phyloP scores from a whole-genome alignment of 2,113 vertebrate species.

The Cottus gobio region DNA sequence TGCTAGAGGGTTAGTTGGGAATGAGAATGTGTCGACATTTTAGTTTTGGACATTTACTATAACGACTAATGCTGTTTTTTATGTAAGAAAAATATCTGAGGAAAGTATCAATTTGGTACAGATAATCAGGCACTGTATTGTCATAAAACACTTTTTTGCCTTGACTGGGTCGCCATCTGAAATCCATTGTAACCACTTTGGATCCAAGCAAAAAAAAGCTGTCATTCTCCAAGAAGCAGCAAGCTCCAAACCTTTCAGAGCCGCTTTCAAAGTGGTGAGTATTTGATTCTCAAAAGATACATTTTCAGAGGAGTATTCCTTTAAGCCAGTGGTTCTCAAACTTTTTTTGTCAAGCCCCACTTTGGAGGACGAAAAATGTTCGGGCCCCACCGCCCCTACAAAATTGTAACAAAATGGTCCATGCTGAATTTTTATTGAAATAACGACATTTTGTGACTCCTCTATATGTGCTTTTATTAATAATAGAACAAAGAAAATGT shows the following conservation, averaged over 20 bases:
- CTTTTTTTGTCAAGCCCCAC: too few species aligned
- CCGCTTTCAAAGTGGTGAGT: background rate
- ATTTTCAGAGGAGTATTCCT: background rate
- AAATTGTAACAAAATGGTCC: too few species aligned
- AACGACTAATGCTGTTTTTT: background rate
- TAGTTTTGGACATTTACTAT: background rate
- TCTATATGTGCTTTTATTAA: too few species aligned
- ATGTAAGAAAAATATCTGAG: background rate
- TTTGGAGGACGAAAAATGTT: too few species aligned
- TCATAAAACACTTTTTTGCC: background rate
- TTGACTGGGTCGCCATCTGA: background rate
- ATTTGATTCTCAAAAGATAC: background rate
- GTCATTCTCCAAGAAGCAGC: background rate
- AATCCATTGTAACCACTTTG: background rate
- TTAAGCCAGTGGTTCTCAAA: too few species aligned
- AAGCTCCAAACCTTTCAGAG: background rate
- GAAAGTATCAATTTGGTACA: background rate
- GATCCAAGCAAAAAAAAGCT: background rate
- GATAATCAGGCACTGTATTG: background rate
- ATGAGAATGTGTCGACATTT: background rate
- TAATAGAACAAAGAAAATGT: too few species aligned
- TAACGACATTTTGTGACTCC: too few species aligned
- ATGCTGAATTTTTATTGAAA: too few species aligned
- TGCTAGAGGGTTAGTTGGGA: background rate
- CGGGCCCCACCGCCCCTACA: too few species aligned